Conservation (phyloP, 1,140 invertebrate species). For the Hyles vespertilio region DNA sequence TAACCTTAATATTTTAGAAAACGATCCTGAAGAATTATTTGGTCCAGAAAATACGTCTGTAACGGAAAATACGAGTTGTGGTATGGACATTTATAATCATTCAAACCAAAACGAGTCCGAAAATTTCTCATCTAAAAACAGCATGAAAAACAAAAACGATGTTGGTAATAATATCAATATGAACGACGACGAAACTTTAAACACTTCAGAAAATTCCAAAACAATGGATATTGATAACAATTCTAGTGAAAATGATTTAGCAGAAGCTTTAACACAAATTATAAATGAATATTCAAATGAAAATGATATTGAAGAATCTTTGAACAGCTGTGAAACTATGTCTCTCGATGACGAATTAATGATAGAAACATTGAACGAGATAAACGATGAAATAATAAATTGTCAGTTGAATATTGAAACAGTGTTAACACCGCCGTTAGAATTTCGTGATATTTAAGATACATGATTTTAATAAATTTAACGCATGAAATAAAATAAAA, state of each 20-base stretch:
- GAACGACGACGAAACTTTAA: neutral
- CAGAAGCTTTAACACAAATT: conserved; percentile 48
- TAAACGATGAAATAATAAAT: conserved; percentile 32
- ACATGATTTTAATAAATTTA: too few species aligned
- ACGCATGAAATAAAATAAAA: too few species aligned
- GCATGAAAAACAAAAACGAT: too few species aligned
- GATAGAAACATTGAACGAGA: conserved; percentile 50
- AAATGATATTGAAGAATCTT: neutral
- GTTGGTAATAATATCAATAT: neutral
- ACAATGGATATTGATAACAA: conserved; percentile 3
- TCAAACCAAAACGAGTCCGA: too few species aligned
- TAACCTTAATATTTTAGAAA: too few species aligned
- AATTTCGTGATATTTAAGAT: conserved; percentile 33
- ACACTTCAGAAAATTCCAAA: neutral
- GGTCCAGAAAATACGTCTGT: too few species aligned
- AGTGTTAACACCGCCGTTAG: conserved; percentile 50
- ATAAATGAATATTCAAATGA: conserved; percentile 31
- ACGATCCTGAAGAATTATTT: too few species aligned
- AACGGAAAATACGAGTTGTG: too few species aligned
- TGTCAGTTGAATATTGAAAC: conserved; percentile 27
- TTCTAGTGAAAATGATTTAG: conserved; percentile 32
- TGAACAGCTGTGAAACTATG: conserved; percentile 16
- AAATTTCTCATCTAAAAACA: too few species aligned
- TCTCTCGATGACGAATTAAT: conserved; percentile 47
- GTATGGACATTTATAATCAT: too few species aligned